Percentiles rank a stretch among this genome's conserved stretches.
phyloP scores from a whole-genome alignment of 2,113 vertebrate genomes.

The Paracanthobrama guichenoti region DNA sequence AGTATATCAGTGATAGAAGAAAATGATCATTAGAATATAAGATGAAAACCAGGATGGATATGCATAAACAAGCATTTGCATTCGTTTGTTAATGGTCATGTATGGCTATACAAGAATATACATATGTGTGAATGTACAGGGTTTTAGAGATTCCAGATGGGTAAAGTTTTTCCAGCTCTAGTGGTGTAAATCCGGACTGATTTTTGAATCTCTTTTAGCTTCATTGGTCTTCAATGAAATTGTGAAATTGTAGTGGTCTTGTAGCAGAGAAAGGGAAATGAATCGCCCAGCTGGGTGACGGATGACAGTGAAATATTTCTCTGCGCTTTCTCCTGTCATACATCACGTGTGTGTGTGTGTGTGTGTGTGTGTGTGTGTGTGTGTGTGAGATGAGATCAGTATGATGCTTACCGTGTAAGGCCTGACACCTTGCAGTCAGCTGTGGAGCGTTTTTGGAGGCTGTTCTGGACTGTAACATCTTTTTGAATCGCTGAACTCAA shows the following conservation, averaged over 20 bases:
- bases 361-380: slow-evolving; percentile 49
- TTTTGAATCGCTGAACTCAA: not conserved
- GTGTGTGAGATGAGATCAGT: slow-evolving; percentile 65
- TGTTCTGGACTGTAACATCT: not conserved
- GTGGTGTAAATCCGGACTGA: slow-evolving; percentile 61
- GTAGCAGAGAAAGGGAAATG: slow-evolving; percentile 84
- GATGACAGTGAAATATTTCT: slow-evolving; percentile 98
- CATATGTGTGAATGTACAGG: not conserved
- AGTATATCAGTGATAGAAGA: not conserved
- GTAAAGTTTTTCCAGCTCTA: slow-evolving; percentile 5
- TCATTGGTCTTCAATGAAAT: slow-evolving; percentile 82
- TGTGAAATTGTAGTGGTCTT: slow-evolving; percentile 92
- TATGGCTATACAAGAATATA: not conserved
- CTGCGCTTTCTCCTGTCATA: slow-evolving; percentile 87
- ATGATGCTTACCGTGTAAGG: slow-evolving; percentile 70
- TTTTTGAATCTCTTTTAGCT: slow-evolving; percentile 81
- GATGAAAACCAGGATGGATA: not conserved
- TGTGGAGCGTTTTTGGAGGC: not conserved
- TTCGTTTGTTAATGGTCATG: not conserved
- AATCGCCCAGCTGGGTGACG: slow-evolving; percentile 80
- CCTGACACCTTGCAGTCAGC: slow-evolving; percentile 7
- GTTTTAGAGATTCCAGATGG: not conserved
- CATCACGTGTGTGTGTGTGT: slow-evolving; percentile 82
- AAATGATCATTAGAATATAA: not conserved
- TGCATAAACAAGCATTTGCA: not conserved